phyloP scores from a whole-genome alignment of 2,888 invertebrate species.

The Tortrix viridana region DNA sequence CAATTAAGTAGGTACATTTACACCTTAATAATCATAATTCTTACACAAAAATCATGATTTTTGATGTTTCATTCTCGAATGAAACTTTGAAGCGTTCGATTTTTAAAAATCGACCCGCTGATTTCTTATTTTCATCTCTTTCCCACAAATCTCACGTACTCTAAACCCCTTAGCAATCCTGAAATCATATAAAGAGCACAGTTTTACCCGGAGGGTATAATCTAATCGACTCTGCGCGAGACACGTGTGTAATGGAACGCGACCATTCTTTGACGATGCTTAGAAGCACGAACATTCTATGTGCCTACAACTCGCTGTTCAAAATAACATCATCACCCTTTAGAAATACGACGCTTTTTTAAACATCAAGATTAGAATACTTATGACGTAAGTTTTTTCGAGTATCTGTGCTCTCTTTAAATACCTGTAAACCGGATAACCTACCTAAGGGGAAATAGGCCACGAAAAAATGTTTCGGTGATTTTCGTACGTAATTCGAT shows the following conservation, averaged over 20 bases:
- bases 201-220: conserved; percentile 32
- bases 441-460: not conserved
- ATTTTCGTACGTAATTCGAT: not conserved
- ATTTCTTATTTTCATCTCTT: not conserved
- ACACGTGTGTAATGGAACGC: conserved; percentile 52
- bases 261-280: conserved; percentile 35
- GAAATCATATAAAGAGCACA: not conserved
- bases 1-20: too few species aligned
- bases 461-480: not conserved
- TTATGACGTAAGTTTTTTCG: too few species aligned
- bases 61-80: too few species aligned
- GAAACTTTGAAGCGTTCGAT: too few species aligned
- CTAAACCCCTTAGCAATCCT: not conserved
- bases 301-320: too few species aligned
- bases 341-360: too few species aligned
- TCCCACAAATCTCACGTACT: not conserved
- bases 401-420: not conserved
- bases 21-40: too few species aligned
- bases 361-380: too few species aligned
- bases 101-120: too few species aligned
- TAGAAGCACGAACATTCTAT: too few species aligned
- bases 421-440: conserved; percentile 27
- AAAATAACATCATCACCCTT: too few species aligned
- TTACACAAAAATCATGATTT: too few species aligned
- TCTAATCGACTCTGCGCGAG: conserved; percentile 47